Evolutionary conservation across 1,140 invertebrate species (phyloP), one percentile per base, ranked within the genome.

Genomic region (Brachionus calyciflorus): DNA sequence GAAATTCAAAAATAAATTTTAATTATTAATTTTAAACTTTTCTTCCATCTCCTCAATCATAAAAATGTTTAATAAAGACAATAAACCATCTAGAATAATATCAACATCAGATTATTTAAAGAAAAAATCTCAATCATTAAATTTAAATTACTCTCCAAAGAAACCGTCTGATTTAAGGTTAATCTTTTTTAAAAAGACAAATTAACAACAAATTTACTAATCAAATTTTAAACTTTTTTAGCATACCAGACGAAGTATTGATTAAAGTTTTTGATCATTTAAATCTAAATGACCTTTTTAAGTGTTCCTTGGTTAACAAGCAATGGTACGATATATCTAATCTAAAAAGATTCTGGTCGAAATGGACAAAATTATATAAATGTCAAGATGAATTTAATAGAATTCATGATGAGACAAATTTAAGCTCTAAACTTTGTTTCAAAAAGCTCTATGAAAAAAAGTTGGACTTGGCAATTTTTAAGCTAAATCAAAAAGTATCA

Each of bases 201-300:
- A n/a, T n/a, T n/a, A n/a, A n/a, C n/a, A n/a, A n/a, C n/a, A n/a
- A n/a, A n/a, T n/a, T n/a, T n/a, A n/a, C n/a, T n/a, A n/a, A n/a
- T n/a, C n/a, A n/a, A n/a, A n/a, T n/a, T n/a, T n/a, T n/a, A n/a
- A n/a, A n/a, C n/a, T n/a, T n/a, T n/a, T n/a, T 14, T 24, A 65
- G 60, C 1, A 24, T 65, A 46, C 60, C 60, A 26, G 44, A 65
- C 44, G 60, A 65, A 65, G 30, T 65, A 4, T 44, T 65, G 30
- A 65, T 65, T 2, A 65, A 65, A 65, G 44, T 65, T 24, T 65
- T 65, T 24, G 19, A 65, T 12, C 21, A 65, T 65, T 4, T 65
- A 46, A 65, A 26, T 24, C 19, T 65, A 12, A 44, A 9, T 10
- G 60, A 65, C 44, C 60, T 65, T 26, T 65, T 65, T 14, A 65